These are phyloP conservation scores for Calyptomena viridis DNA, from an alignment of 2,113 vertebrate genomes.

Conservation along the genomic window DNA sequence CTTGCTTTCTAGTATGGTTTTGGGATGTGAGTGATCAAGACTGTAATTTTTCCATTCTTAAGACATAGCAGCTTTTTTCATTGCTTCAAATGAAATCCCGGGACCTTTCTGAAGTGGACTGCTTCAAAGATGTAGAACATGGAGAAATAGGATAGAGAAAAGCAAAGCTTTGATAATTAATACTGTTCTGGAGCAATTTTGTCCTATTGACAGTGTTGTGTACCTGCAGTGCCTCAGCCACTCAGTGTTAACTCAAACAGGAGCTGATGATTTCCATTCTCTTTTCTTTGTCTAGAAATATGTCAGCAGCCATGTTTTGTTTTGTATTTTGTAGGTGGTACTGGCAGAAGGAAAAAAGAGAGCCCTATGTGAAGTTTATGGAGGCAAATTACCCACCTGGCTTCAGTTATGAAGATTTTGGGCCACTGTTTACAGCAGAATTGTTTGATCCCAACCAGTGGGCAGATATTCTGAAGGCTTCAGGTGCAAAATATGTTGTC, in stretches of 20 bases:
- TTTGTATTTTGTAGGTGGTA: conserved; percentile 81
- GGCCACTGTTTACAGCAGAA: conserved; percentile 84
- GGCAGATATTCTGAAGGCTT: conserved; percentile 85
- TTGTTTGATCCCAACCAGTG: conserved; percentile 88
- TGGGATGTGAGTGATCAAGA: neutral
- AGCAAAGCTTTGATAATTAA: neutral
- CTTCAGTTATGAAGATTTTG: conserved; percentile 92
- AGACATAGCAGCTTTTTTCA: neutral
- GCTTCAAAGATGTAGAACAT: neutral
- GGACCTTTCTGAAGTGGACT: neutral
- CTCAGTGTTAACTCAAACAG: neutral
- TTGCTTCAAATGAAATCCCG: neutral
- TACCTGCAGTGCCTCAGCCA: neutral
- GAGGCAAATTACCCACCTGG: conserved; percentile 85
- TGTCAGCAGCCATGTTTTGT: neutral
- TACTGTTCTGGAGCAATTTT: neutral
- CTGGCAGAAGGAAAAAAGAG: conserved; percentile 81
- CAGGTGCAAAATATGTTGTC: conserved; percentile 93
- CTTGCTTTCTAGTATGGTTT: neutral
- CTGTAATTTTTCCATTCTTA: neutral
- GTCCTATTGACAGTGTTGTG: neutral
- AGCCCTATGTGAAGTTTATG: conserved; percentile 87
- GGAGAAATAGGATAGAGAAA: neutral
- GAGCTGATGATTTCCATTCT: neutral
- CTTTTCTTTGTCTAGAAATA: neutral